Conservation (phyloP, 2,888 invertebrate genomes). For the Drosophila kanekoi region DNA sequence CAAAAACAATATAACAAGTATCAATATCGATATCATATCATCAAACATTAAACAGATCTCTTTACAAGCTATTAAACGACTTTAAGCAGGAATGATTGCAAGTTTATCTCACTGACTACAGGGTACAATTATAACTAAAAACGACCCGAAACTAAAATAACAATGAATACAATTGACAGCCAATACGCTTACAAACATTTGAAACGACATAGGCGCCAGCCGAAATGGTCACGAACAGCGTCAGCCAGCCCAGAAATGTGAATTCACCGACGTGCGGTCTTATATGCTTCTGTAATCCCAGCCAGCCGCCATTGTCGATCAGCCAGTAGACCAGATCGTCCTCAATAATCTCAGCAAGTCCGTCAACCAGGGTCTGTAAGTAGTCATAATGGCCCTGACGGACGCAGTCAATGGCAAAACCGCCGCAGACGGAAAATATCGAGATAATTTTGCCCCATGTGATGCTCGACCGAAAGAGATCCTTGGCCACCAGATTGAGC, state of each 20-base stretch:
- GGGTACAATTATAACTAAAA: conserved; percentile 34
- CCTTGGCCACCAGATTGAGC: conserved; percentile 89
- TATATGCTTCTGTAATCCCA: conserved; percentile 83
- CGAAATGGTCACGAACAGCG: conserved; percentile 83
- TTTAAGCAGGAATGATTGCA: conserved; percentile 70
- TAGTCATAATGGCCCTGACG: conserved; percentile 91
- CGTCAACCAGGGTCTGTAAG: conserved; percentile 91
- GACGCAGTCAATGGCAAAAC: conserved; percentile 92
- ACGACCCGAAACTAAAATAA: conserved; percentile 74
- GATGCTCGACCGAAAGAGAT: conserved; percentile 89
- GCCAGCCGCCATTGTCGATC: conserved; percentile 93
- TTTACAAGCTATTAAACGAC: conserved; percentile 52
- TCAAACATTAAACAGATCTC: conserved; percentile 60
- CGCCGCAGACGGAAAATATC: conserved; percentile 93
- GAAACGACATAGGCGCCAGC: conserved; percentile 82
- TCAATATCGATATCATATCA: conserved; percentile 50
- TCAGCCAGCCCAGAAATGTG: conserved; percentile 83
- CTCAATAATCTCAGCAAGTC: conserved; percentile 90
- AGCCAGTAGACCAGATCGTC: conserved; percentile 90
- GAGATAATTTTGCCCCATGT: conserved; percentile 93
- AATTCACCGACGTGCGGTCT: conserved; percentile 80
- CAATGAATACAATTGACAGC: conserved; percentile 84
- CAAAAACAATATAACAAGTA: conserved; percentile 69
- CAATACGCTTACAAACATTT: conserved; percentile 82
- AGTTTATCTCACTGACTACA: conserved; percentile 64